These are phyloP conservation scores for Nomada ferruginata DNA, from an alignment of 2,888 invertebrate genomes.

Conservation along the genomic window DNA sequence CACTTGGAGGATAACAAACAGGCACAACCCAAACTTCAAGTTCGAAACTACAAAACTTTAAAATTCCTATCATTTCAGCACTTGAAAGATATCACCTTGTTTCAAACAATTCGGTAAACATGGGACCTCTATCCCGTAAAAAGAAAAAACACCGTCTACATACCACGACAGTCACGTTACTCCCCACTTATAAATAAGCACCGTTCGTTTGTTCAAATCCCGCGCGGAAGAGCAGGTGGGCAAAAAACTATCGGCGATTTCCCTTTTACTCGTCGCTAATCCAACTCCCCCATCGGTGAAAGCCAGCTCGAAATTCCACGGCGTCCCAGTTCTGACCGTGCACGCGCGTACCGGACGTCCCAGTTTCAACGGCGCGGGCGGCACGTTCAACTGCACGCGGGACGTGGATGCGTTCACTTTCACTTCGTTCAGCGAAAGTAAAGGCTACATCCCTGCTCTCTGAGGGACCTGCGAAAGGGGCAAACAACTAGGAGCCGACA, in stretches of 20 bases:
- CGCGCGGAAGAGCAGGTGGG: neutral
- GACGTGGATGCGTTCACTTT: constrained; percentile 73
- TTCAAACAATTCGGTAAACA: too few species aligned
- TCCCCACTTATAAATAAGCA: neutral
- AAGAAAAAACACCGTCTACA: too few species aligned
- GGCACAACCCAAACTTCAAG: too few species aligned
- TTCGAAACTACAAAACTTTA: too few species aligned
- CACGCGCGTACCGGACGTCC: constrained; percentile 55
- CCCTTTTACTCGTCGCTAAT: constrained; percentile 1
- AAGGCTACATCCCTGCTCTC: constrained; percentile 61
- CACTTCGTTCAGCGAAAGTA: constrained; percentile 71
- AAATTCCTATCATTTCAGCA: too few species aligned
- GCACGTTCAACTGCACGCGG: constrained; percentile 54
- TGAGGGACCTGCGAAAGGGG: constrained; percentile 67
- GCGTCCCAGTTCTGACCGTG: constrained; percentile 46
- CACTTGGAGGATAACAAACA: too few species aligned
- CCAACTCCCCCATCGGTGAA: constrained; percentile 2
- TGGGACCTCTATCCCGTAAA: too few species aligned
- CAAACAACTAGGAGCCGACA: constrained; percentile 73
- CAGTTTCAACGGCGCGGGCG: constrained; percentile 66
- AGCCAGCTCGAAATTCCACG: constrained; percentile 38
- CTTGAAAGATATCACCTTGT: too few species aligned
- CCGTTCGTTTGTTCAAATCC: neutral
- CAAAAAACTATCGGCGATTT: constrained; percentile 10
- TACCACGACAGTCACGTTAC: too few species aligned